These are phyloP conservation scores for Triplophysa dalaica DNA, from an alignment of 2,113 vertebrate genomes.

Conservation along the genomic window DNA sequence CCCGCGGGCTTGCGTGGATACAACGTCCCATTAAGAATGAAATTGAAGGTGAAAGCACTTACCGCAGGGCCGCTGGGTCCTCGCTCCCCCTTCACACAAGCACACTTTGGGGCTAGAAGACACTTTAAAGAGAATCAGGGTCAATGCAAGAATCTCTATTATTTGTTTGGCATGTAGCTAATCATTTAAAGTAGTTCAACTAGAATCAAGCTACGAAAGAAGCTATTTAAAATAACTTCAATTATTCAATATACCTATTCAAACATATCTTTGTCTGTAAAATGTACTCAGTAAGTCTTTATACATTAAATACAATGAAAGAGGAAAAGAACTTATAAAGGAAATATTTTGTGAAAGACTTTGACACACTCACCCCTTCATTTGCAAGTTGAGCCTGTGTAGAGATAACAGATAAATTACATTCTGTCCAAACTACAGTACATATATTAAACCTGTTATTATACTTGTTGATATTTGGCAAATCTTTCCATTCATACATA, in stretches of 20 bases:
- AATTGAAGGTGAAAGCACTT: slow-evolving; percentile 67
- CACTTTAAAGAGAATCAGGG: slow-evolving; percentile 71
- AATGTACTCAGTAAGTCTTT: too few species aligned
- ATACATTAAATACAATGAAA: too few species aligned
- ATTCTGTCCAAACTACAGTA: not conserved
- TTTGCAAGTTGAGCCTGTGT: slow-evolving; percentile 80
- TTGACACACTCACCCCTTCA: slow-evolving; percentile 76
- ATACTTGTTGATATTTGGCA: not conserved
- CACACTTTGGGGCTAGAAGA: slow-evolving; percentile 75
- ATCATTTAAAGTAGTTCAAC: too few species aligned
- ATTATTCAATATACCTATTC: too few species aligned
- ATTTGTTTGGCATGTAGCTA: not conserved
- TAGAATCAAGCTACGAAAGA: not conserved
- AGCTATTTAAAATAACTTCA: not conserved
- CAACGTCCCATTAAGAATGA: slow-evolving; percentile 23
- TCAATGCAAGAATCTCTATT: not conserved
- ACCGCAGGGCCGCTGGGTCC: slow-evolving; percentile 81
- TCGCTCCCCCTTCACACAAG: slow-evolving; percentile 87
- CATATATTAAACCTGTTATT: not conserved
- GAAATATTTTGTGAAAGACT: too few species aligned
- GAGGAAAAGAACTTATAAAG: too few species aligned
- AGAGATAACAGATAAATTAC: slow-evolving; percentile 55
- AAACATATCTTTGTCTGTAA: too few species aligned
- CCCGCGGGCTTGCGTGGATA: not conserved
- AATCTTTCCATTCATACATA: not conserved